Evolutionary conservation across 1,140 invertebrate species (phyloP).

Genomic region (Bilobella aurantiaca): DNA sequence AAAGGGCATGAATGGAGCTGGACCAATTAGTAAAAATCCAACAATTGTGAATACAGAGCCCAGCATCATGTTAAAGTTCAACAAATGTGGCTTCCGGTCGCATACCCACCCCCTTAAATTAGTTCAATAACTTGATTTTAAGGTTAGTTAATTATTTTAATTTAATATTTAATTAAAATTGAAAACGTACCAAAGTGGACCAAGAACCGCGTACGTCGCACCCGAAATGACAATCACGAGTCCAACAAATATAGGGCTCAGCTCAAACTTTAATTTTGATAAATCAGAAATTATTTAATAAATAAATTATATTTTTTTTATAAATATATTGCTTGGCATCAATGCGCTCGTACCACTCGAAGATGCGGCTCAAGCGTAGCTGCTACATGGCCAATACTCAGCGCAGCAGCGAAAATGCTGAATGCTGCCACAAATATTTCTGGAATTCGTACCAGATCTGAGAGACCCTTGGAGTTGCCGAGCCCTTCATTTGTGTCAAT

Average conservation of each 20-base stretch:
- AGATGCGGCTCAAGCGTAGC: conserved; percentile 71
- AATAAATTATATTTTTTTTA: too few species aligned
- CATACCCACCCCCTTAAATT: conserved; percentile 64
- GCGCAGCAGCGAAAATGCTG: conserved; percentile 60
- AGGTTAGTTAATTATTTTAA: neutral
- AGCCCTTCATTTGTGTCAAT: neutral
- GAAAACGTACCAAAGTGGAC: conserved; percentile 64
- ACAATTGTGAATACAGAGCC: conserved; percentile 55
- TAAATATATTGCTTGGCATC: too few species aligned
- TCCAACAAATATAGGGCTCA: conserved; percentile 57
- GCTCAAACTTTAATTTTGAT: conserved; percentile 42
- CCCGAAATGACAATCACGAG: conserved; percentile 81
- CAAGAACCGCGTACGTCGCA: conserved; percentile 66
- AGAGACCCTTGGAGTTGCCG: conserved; percentile 8
- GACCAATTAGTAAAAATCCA: conserved; percentile 62
- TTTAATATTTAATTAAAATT: neutral
- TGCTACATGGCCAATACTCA: conserved; percentile 69
- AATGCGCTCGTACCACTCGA: too few species aligned
- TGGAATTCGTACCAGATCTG: conserved; percentile 53
- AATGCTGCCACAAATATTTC: conserved; percentile 54
- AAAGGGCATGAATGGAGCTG: conserved; percentile 45
- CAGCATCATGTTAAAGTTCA: conserved; percentile 55
- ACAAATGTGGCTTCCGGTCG: conserved; percentile 49
- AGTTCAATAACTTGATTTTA: conserved; percentile 51
- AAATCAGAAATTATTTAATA: neutral